Conservation (phyloP, 2,113 vertebrate genomes). For the Lethenteron reissneri region DNA sequence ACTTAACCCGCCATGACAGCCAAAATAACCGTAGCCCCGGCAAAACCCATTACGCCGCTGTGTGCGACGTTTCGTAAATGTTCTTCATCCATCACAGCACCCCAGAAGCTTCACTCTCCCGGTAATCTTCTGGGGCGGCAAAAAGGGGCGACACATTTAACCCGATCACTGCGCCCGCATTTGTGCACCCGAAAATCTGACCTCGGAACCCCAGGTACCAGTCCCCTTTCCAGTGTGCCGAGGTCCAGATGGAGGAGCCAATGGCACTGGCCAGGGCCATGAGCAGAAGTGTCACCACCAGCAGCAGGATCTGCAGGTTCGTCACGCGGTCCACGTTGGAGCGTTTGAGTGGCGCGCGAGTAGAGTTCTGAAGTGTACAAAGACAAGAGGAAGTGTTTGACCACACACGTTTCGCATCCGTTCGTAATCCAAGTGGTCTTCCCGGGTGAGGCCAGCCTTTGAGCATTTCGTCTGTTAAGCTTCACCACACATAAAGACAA, state of each 20-base stretch:
- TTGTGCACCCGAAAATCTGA: conserved; percentile 29
- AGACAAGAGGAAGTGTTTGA: too few species aligned
- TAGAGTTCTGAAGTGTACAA: conserved; percentile 48
- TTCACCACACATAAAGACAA: too few species aligned
- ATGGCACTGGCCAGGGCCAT: conserved; percentile 89
- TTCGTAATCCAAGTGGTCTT: too few species aligned
- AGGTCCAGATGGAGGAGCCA: conserved; percentile 84
- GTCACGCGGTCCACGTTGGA: conserved; percentile 95
- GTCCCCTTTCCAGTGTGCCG: conserved; percentile 48
- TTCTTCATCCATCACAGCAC: too few species aligned
- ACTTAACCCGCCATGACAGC: too few species aligned
- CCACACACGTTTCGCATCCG: too few species aligned
- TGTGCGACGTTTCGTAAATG: too few species aligned
- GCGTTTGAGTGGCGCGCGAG: conserved; percentile 76
- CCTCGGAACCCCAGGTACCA: conserved; percentile 96
- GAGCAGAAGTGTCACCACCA: conserved; percentile 80
- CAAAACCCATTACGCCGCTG: too few species aligned
- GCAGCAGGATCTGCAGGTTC: conserved; percentile 83
- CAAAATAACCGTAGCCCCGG: too few species aligned
- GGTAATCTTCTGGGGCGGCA: neutral
- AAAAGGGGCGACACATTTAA: neutral
- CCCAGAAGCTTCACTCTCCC: too few species aligned
- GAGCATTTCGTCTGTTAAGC: too few species aligned
- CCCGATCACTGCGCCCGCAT: neutral
- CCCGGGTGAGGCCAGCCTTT: too few species aligned